Evolutionary conservation across 2,113 vertebrate species (phyloP).

Genomic region (Lampris incognitus): DNA sequence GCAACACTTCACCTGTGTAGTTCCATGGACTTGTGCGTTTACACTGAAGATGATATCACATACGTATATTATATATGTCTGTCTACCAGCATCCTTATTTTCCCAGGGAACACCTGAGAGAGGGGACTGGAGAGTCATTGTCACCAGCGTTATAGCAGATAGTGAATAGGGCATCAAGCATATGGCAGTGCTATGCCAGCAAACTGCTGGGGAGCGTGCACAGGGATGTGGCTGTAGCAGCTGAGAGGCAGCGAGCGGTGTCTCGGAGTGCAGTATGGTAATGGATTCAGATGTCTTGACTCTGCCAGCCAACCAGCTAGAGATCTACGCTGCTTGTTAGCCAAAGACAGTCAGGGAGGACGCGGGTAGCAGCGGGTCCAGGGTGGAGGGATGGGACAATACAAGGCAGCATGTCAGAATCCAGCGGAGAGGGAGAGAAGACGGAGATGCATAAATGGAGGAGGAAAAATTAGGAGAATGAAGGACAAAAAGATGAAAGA

Average conservation of each 20-base stretch:
- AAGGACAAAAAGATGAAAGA: conserved; percentile 12
- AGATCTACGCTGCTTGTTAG: conserved; percentile 57
- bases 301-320: conserved; percentile 26
- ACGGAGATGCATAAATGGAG: conserved; percentile 18
- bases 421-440: conserved; percentile 1
- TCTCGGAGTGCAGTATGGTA: conserved; percentile 20
- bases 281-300: conserved; percentile 55
- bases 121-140: background rate
- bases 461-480: background rate
- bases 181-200: conserved; percentile 13
- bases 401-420: background rate
- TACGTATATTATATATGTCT: background rate
- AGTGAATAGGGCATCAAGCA: background rate
- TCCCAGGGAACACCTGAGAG: conserved; percentile 2
- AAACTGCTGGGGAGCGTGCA: conserved; percentile 21
- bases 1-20: background rate
- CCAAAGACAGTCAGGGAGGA: conserved; percentile 26
- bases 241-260: conserved; percentile 16
- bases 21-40: background rate
- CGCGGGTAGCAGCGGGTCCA: background rate
- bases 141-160: background rate
- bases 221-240: conserved; percentile 13
- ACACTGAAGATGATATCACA: too few relatives aligned
- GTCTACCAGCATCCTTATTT: background rate
- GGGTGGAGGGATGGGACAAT: background rate